A percentile compares a stretch with the other conserved stretches of the same genome.
Evolutionary conservation across 2,797 vertebrate species (phyloP).

Genomic region (Pelobates cultripes): DNA sequence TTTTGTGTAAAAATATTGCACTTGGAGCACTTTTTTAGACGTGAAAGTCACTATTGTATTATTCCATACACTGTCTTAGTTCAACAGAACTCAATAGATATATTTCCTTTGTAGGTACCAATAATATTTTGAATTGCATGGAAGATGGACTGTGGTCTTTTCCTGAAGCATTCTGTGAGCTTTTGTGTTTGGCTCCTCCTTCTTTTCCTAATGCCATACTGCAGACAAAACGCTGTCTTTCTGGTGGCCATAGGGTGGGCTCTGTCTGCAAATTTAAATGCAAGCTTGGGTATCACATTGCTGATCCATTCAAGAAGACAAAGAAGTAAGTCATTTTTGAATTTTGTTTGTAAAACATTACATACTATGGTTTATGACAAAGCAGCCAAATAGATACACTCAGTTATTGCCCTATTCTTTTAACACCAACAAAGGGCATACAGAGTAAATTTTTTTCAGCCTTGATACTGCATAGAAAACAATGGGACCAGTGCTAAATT

Average conservation of each 20-base stretch:
- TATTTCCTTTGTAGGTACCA: slow-evolving; percentile 78
- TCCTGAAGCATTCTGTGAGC: slow-evolving; percentile 92
- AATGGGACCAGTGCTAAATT: too few relatives aligned
- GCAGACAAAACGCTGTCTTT: slow-evolving; percentile 87
- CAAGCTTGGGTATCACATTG: slow-evolving; percentile 91
- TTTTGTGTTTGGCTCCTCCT: slow-evolving; percentile 90
- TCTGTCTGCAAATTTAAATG: slow-evolving; percentile 97
- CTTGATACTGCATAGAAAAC: too few relatives aligned
- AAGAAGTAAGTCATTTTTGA: slow-evolving; percentile 72
- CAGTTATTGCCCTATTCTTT: too few relatives aligned
- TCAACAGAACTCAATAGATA: too few relatives aligned
- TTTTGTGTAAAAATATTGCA: too few relatives aligned
- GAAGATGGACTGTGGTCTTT: slow-evolving; percentile 98
- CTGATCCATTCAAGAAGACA: slow-evolving; percentile 75
- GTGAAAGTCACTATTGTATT: not conserved
- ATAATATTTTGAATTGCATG: slow-evolving; percentile 91
- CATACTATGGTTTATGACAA: too few relatives aligned
- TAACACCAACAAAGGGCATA: too few relatives aligned
- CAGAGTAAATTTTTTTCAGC: too few relatives aligned
- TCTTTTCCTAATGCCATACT: slow-evolving; percentile 86
- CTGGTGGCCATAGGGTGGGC: slow-evolving; percentile 93
- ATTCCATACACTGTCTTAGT: slow-evolving; percentile 12
- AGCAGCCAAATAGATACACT: too few relatives aligned
- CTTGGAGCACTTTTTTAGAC: too few relatives aligned
- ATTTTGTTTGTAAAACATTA: too few relatives aligned